Conservation (phyloP, 2,888 invertebrate species). For the Kuschelorhynchus macadamiae region DNA sequence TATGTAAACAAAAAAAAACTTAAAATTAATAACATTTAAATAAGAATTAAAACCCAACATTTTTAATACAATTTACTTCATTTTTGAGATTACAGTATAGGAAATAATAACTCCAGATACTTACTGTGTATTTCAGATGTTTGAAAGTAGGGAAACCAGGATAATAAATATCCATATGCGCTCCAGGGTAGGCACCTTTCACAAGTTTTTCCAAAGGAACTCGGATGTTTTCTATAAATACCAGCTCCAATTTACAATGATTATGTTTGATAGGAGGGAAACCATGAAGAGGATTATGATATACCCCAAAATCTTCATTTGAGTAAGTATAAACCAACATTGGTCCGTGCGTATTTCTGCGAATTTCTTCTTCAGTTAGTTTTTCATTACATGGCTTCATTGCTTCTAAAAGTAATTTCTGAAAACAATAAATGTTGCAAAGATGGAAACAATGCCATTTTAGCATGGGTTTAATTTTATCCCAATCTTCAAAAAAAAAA, state of each 20-base stretch:
- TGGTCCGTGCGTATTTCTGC: constrained; percentile 88
- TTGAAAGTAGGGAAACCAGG: constrained; percentile 95
- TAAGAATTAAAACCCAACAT: too few relatives aligned
- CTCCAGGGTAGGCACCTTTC: constrained; percentile 81
- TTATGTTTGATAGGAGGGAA: constrained; percentile 75
- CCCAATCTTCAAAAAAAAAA: too few relatives aligned
- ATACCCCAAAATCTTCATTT: constrained; percentile 73
- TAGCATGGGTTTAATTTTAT: too few relatives aligned
- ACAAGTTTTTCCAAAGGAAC: constrained; percentile 74
- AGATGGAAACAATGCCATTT: too few relatives aligned
- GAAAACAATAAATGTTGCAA: too few relatives aligned
- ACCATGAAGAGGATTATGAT: constrained; percentile 73
- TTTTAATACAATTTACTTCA: too few relatives aligned
- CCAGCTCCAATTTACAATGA: constrained; percentile 71
- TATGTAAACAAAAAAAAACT: too few relatives aligned
- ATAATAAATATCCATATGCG: constrained; percentile 79
- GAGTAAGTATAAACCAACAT: constrained; percentile 85
- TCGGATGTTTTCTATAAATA: constrained; percentile 74
- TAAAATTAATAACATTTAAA: too few relatives aligned
- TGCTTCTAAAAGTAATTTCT: constrained; percentile 79
- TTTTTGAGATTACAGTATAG: too few relatives aligned
- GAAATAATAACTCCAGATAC: too few relatives aligned
- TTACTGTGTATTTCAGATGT: constrained; percentile 84
- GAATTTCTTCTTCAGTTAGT: constrained; percentile 79
- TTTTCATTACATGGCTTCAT: constrained; percentile 79